Conservation (phyloP, 2,113 vertebrate genomes). For the Eptesicus fuscus region DNA sequence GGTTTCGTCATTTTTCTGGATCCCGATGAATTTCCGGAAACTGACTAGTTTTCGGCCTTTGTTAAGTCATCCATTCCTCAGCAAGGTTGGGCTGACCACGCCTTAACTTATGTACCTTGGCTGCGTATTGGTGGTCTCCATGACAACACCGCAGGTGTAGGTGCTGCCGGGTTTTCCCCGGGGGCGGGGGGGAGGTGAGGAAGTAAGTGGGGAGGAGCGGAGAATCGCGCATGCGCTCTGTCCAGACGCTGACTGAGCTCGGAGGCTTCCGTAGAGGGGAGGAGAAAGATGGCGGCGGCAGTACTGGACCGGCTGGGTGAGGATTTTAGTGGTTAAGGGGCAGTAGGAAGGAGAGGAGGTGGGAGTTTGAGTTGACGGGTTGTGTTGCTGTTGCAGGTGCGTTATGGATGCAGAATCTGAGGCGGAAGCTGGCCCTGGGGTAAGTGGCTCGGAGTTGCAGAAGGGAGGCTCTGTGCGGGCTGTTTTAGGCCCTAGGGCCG, state of each 20-base stretch:
- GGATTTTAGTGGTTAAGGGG: background rate
- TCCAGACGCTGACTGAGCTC: fast-evolving
- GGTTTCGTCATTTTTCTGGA: background rate
- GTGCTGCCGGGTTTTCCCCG: fast-evolving
- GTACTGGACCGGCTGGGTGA: background rate
- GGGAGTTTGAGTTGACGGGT: background rate
- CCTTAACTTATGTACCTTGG: too few relatives aligned
- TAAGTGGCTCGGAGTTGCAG: constrained; percentile 34
- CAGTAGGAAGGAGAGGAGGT: background rate
- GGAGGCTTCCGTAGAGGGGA: constrained; percentile 35
- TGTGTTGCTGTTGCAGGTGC: constrained; percentile 61
- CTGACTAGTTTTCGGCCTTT: background rate
- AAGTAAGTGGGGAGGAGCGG: too few relatives aligned
- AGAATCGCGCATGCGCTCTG: background rate
- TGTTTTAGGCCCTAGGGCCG: background rate
- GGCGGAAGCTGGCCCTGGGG: constrained; percentile 34
- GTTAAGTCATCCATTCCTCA: background rate
- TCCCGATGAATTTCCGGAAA: background rate
- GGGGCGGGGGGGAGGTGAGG: fast-evolving
- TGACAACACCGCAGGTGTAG: fast-evolving
- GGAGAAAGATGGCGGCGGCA: constrained; percentile 33
- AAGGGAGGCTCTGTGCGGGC: background rate
- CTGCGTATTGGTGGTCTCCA: background rate
- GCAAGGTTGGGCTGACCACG: fast-evolving
- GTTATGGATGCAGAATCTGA: constrained; percentile 29